Conservation (phyloP, 1,140 invertebrate genomes). For the Patella vulgata region DNA sequence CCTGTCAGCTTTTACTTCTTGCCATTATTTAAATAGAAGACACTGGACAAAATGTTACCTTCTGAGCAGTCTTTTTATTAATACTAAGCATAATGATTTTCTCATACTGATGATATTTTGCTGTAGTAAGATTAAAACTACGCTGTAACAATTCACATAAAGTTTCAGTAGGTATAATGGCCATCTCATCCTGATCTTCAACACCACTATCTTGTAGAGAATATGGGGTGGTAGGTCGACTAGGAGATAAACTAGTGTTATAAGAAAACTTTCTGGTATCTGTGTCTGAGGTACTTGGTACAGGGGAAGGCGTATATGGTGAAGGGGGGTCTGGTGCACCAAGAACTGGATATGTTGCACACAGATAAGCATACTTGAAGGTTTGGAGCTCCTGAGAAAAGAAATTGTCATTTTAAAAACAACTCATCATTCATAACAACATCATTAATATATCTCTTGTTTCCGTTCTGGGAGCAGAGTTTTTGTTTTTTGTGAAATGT, state of each 20-base stretch:
- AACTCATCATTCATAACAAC: neutral
- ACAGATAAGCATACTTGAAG: conserved; percentile 48
- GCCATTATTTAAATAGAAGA: too few species aligned
- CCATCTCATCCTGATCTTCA: conserved; percentile 44
- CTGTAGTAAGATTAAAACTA: conserved; percentile 33
- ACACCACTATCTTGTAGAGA: conserved; percentile 43
- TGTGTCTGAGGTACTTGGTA: neutral
- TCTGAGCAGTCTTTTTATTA: conserved; percentile 40
- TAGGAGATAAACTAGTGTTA: conserved; percentile 10
- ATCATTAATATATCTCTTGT: neutral
- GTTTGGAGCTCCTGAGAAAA: conserved; percentile 40
- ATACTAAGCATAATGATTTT: conserved; percentile 32
- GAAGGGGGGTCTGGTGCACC: conserved; percentile 52
- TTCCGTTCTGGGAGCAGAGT: neutral
- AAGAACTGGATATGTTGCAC: conserved; percentile 48
- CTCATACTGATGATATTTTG: conserved; percentile 43
- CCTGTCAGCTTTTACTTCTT: too few species aligned
- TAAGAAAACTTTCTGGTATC: neutral
- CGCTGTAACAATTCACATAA: conserved; percentile 44
- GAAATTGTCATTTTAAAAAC: neutral
- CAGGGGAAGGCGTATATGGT: conserved; percentile 37
- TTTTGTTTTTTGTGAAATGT: conserved; percentile 17
- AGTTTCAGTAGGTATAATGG: conserved; percentile 48
- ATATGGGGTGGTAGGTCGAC: conserved; percentile 21
- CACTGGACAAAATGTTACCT: too few species aligned